Percentiles rank a stretch among this genome's conserved stretches.
Evolutionary conservation across 2,888 invertebrate species (phyloP).

Genomic region (Phragmatobia fuliginosa): DNA sequence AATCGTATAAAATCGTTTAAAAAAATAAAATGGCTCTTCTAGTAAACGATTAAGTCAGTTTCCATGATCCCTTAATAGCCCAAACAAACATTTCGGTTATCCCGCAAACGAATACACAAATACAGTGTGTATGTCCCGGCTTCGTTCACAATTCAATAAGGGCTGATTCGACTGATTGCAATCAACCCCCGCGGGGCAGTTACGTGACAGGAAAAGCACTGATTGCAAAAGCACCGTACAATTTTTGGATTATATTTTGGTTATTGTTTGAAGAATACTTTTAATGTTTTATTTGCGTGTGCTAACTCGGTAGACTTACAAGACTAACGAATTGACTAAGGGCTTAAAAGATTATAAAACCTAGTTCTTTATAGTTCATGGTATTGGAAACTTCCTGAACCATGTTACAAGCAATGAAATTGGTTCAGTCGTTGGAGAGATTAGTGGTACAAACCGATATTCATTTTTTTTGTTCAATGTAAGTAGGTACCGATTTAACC

Average conservation of each 20-base stretch:
- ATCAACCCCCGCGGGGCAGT: constrained; percentile 64
- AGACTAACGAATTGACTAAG: neutral
- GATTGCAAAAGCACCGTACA: constrained; percentile 11
- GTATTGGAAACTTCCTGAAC: too few relatives aligned
- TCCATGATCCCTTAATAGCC: constrained; percentile 63
- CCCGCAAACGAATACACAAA: constrained; percentile 66
- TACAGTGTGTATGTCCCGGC: constrained; percentile 49
- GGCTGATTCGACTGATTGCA: constrained; percentile 80
- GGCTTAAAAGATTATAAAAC: too few relatives aligned
- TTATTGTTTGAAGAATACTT: constrained; percentile 6
- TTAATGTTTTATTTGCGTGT: neutral
- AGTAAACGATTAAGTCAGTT: constrained; percentile 22
- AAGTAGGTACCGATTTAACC: too few relatives aligned
- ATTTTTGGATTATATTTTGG: constrained; percentile 8
- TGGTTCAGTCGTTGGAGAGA: too few relatives aligned
- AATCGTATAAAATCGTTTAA: neutral
- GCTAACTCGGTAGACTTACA: neutral
- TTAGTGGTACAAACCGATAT: too few relatives aligned
- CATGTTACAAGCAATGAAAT: too few relatives aligned
- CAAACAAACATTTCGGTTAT: constrained; percentile 70
- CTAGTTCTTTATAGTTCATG: too few relatives aligned
- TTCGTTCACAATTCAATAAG: constrained; percentile 76
- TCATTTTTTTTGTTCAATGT: too few relatives aligned
- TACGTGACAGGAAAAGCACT: constrained; percentile 63
- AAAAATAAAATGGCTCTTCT: constrained; percentile 43